phyloP scores from a whole-genome alignment of 2,888 invertebrate genomes.

The Drosophila buzzatii region DNA sequence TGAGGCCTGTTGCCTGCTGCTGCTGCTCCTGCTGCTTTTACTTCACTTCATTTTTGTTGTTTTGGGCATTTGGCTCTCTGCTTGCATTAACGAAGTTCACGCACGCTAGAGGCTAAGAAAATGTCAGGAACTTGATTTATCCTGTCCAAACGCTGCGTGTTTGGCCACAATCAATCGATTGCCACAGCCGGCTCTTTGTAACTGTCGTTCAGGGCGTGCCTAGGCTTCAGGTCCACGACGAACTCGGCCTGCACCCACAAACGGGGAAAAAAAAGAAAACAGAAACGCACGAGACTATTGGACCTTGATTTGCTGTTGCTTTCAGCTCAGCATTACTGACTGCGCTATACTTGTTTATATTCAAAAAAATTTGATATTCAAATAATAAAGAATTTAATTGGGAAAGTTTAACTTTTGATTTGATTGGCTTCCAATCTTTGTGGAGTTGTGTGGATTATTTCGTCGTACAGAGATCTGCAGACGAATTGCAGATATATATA shows the following conservation, averaged over 20 bases:
- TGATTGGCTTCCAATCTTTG: too few relatives aligned
- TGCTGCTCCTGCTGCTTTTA: constrained; percentile 15
- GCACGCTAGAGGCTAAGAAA: constrained; percentile 70
- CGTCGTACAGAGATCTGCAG: not conserved
- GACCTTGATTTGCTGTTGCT: constrained; percentile 2
- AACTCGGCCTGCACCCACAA: constrained; percentile 59
- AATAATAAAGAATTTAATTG: not conserved
- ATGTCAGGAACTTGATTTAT: constrained; percentile 79
- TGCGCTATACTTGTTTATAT: not conserved
- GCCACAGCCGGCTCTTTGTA: constrained; percentile 74
- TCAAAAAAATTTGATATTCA: not conserved
- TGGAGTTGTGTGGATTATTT: not conserved
- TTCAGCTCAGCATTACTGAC: not conserved
- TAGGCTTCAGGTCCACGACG: constrained; percentile 41
- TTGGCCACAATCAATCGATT: constrained; percentile 81
- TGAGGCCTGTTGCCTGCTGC: constrained; percentile 35
- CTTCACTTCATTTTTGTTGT: constrained; percentile 16
- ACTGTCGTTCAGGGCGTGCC: constrained; percentile 80
- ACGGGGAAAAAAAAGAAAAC: not conserved
- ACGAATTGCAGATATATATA: not conserved
- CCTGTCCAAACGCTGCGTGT: constrained; percentile 79
- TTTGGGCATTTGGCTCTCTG: constrained; percentile 35
- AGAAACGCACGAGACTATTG: constrained; percentile 1
- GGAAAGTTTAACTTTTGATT: too few relatives aligned
- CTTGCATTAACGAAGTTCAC: constrained; percentile 79